Evolutionary conservation across 92 coral and sea anemone species (phyloP).

Genomic region (Muricea muricata): DNA sequence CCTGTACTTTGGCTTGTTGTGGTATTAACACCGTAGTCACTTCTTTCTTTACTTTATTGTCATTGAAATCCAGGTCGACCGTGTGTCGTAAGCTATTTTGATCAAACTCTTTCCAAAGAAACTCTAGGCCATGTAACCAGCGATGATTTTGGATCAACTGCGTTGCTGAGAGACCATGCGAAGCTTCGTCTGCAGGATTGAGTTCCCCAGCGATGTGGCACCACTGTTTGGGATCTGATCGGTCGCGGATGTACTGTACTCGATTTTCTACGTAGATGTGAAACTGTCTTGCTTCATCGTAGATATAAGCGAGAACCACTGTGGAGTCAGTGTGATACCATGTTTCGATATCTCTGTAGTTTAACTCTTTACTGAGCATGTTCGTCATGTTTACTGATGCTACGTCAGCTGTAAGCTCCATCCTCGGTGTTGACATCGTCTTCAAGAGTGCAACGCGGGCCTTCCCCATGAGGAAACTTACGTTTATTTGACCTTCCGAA

Average conservation of each 20-base stretch:
- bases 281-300: conserved; percentile 49
- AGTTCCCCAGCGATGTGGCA: conserved; percentile 49
- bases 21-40: conserved; percentile 28
- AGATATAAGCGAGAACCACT: conserved; percentile 53
- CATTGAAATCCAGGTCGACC: conserved; percentile 41
- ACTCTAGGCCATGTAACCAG: conserved; percentile 54
- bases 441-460: conserved; percentile 62
- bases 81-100: conserved; percentile 2
- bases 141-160: conserved; percentile 40
- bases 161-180: conserved; percentile 50
- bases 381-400: conserved; percentile 49
- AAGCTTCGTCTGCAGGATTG: conserved; percentile 66
- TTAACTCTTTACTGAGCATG: conserved; percentile 58
- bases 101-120: conserved; percentile 20
- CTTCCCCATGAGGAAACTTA: conserved; percentile 69
- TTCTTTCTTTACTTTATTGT: conserved; percentile 55
- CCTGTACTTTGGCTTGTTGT: not conserved
- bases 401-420: conserved; percentile 65
- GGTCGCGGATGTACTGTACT: conserved; percentile 68
- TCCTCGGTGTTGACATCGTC: conserved; percentile 61
- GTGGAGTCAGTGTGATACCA: conserved; percentile 54
- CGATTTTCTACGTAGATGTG: conserved; percentile 66
- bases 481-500: conserved; percentile 33
- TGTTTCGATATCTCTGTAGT: conserved; percentile 26
- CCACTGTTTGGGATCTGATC: conserved; percentile 49